Evolutionary conservation across 1,140 invertebrate genomes (phyloP), one percentile per base, ranked within the genome.

Genomic region (Metopolophium dirhodum): DNA sequence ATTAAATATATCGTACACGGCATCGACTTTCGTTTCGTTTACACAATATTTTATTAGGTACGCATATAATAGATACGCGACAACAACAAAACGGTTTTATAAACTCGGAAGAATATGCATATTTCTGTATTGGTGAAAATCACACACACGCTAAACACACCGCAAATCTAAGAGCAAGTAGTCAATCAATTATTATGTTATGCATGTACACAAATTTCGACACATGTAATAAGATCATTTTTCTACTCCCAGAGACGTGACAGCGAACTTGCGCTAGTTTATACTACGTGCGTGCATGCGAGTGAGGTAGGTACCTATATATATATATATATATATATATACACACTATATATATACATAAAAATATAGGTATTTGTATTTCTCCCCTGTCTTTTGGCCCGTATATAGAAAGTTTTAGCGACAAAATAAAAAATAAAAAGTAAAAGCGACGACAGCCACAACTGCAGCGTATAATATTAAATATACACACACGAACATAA

Each of bases 331-430:
- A 35, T 20, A 35, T n/a, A n/a, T n/a, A n/a, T n/a, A n/a, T n/a
- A n/a, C n/a, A n/a, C n/a, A n/a, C n/a, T 14, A n/a, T 7, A 14
- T 41, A 23, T 41, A 41, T 8, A 22, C 18, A 35, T 20, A 35
- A 18, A 35, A 45, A 9, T 41, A 23, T 45, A 30, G 8, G 11
- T 14, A 22, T n/a, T 7, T 14, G 68, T 82, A 85, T 85, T 77
- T 77, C 41, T 87, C 6, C 86, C 18, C 86, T 4, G n/a, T 89
- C 23, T 61, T 57, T 57, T 35, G 37, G 51, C 37, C 37, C 51
- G 57, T n/a, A 20, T 45, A 45, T 93, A 93, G 91, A 93, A 93
- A 93, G 91, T 93, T 93, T 92, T 45, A 93, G 82, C 82, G 91
- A 93, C 82, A 86, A 85, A 91, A 30, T 68, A 54, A 57, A 91